Conservation (phyloP, 2,113 vertebrate genomes). For the Corythornis vintsioides region DNA sequence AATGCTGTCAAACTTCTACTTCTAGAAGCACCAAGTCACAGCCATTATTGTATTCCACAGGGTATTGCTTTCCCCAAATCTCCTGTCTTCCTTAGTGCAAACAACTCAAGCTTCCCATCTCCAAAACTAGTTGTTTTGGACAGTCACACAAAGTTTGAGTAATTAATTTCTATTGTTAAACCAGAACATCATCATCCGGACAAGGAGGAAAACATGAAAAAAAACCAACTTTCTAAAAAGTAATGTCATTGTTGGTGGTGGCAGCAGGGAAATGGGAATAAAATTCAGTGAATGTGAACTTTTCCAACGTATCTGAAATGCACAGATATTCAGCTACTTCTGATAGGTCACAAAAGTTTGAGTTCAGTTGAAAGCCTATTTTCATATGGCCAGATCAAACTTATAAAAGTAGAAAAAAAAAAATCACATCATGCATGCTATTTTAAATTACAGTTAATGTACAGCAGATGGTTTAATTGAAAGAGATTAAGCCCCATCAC, state of each 20-base stretch:
- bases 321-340: background rate
- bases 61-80: background rate
- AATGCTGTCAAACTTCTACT: background rate
- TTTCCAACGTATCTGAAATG: background rate
- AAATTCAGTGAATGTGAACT: background rate
- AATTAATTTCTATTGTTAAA: background rate
- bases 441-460: background rate
- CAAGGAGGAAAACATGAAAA: background rate
- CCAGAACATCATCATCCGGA: background rate
- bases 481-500: background rate
- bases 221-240: background rate
- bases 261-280: background rate
- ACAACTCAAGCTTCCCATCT: background rate
- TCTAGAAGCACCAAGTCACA: background rate
- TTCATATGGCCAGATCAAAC: background rate
- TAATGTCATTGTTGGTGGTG: accelerated
- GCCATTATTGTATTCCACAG: background rate
- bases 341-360: background rate
- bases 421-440: background rate
- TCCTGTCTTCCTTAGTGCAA: background rate
- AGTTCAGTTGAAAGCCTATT: background rate
- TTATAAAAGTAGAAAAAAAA: background rate
- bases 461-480: background rate
- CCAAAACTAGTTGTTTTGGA: background rate
- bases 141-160: background rate